phyloP scores from a whole-genome alignment of 2,113 vertebrate genomes.

The Syngnathus typhle region DNA sequence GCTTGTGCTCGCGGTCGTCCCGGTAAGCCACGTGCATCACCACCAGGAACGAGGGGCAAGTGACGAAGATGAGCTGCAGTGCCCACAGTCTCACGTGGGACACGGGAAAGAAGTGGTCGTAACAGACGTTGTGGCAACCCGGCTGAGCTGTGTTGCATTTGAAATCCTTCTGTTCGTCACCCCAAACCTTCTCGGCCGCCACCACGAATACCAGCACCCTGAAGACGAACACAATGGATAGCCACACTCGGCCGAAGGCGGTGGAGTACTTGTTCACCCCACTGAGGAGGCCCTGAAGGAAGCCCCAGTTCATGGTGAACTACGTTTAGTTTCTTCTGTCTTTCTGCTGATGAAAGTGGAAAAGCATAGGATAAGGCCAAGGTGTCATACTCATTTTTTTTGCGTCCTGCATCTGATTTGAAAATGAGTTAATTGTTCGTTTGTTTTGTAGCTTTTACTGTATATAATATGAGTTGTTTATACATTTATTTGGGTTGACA shows the following conservation, averaged over 20 bases:
- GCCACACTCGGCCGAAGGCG: conserved; percentile 89
- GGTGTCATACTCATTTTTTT: too few relatives aligned
- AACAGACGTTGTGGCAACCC: conserved; percentile 91
- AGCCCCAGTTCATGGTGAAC: conserved; percentile 85
- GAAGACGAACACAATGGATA: conserved; percentile 92
- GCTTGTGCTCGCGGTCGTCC: conserved; percentile 75
- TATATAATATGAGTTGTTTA: too few relatives aligned
- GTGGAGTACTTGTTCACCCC: conserved; percentile 94
- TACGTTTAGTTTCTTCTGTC: conserved; percentile 35
- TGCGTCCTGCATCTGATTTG: too few relatives aligned
- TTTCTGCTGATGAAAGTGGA: conserved; percentile 41
- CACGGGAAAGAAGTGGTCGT: conserved; percentile 85
- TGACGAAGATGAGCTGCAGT: conserved; percentile 96
- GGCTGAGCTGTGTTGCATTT: conserved; percentile 89
- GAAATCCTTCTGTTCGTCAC: conserved; percentile 90
- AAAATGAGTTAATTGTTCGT: too few relatives aligned
- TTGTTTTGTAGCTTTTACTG: too few relatives aligned
- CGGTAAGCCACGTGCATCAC: conserved; percentile 91
- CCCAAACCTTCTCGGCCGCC: conserved; percentile 87
- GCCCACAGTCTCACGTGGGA: conserved; percentile 96
- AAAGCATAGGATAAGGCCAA: conserved; percentile 7
- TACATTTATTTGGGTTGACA: too few relatives aligned
- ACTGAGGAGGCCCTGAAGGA: conserved; percentile 82
- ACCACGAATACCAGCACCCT: conserved; percentile 90
- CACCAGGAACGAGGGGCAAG: conserved; percentile 88